A percentile compares a stretch with the other conserved stretches of the same genome.
Evolutionary conservation across 2,888 invertebrate genomes (phyloP).

Genomic region (Agriopis aurantiaria): DNA sequence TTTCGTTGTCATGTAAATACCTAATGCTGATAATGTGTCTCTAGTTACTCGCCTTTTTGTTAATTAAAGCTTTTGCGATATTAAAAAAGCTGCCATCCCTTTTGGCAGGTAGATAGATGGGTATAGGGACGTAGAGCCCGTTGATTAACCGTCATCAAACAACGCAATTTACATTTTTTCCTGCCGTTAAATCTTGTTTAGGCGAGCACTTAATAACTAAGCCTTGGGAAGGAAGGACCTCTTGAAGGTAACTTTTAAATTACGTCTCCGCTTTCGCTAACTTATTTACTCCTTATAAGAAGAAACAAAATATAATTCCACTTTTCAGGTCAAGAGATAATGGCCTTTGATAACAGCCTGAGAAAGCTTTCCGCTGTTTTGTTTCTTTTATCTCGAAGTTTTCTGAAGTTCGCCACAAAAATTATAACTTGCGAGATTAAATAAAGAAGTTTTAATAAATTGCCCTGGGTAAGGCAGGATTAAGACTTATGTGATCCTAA

Average conservation of each 20-base stretch:
- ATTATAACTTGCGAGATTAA: slow-evolving; percentile 84
- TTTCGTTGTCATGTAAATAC: slow-evolving; percentile 78
- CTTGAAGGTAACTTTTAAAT: slow-evolving; percentile 80
- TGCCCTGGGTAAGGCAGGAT: slow-evolving; percentile 73
- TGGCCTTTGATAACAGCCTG: slow-evolving; percentile 84
- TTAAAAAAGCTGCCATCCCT: slow-evolving; percentile 45
- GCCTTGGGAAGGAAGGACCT: slow-evolving; percentile 64
- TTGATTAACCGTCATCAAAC: slow-evolving; percentile 58
- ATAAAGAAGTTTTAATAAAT: slow-evolving; percentile 84
- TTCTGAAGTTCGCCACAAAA: slow-evolving; percentile 80
- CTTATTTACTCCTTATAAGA: slow-evolving; percentile 83
- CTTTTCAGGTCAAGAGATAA: slow-evolving; percentile 85
- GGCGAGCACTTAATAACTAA: slow-evolving; percentile 63
- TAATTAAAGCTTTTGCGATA: slow-evolving; percentile 61
- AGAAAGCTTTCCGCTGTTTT: slow-evolving; percentile 86
- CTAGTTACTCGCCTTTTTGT: slow-evolving; percentile 59
- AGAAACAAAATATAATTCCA: slow-evolving; percentile 84
- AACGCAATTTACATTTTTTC: slow-evolving; percentile 57
- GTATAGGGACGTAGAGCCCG: slow-evolving; percentile 34
- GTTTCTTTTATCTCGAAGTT: slow-evolving; percentile 83
- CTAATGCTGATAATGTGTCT: slow-evolving; percentile 72
- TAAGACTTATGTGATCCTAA: slow-evolving; percentile 68
- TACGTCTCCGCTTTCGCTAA: slow-evolving; percentile 76
- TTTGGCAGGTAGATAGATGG: slow-evolving; percentile 39
- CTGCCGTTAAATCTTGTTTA: slow-evolving; percentile 65